These are phyloP conservation scores for Gnatocerus cornutus DNA, from an alignment of 2,888 invertebrate genomes.

Conservation along the genomic window DNA sequence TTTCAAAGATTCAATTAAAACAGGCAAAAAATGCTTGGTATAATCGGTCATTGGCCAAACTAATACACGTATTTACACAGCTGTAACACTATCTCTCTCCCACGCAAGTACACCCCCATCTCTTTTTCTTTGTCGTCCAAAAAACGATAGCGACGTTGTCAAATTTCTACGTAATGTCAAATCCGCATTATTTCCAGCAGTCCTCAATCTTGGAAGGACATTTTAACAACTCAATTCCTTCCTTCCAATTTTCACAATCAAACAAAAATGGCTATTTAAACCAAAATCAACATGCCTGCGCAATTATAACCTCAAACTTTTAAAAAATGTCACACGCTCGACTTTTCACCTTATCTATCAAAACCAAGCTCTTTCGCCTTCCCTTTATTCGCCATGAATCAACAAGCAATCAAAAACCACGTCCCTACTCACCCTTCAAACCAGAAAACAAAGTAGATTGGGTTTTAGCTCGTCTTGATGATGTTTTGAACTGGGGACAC, in stretches of 20 bases:
- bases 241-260: no score
- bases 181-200: no score
- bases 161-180: background rate
- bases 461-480: slow-evolving; percentile 92
- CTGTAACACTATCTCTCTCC: slow-evolving; percentile 2
- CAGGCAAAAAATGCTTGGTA: slow-evolving; percentile 20
- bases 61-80: slow-evolving; percentile 27
- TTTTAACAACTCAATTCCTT: no score
- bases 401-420: slow-evolving; percentile 26
- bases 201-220: no score
- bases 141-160: background rate
- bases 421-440: slow-evolving; percentile 86
- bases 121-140: background rate
- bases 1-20: slow-evolving; percentile 17
- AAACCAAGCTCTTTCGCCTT: background rate
- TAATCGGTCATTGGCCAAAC: slow-evolving; percentile 40
- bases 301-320: no score
- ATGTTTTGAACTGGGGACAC: slow-evolving; percentile 95
- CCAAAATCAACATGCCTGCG: no score
- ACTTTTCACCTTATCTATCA: slow-evolving; percentile 86
- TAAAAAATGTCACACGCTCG: no score
- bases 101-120: background rate
- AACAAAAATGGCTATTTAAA: no score
- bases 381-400: background rate
- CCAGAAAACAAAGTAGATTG: slow-evolving; percentile 82